phyloP scores from a whole-genome alignment of 1,140 invertebrate species.

The Tetragnatha versicolor region DNA sequence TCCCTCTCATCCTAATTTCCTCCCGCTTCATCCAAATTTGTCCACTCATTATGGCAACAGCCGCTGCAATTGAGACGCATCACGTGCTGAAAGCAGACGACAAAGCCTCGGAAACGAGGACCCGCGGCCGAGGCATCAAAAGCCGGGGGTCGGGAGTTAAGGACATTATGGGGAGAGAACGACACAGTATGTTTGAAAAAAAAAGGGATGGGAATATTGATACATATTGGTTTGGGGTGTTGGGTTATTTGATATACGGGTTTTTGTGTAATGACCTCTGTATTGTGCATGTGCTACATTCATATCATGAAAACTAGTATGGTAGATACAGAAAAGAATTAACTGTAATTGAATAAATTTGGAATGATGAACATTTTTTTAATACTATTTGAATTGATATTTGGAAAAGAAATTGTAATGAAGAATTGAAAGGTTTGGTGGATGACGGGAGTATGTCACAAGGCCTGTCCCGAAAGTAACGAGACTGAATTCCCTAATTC shows the following conservation, averaged over 20 bases:
- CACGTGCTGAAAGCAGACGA: slow-evolving; percentile 35
- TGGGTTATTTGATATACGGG: slow-evolving; percentile 8
- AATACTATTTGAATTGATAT: no score
- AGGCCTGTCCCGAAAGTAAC: no score
- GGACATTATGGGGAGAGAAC: slow-evolving; percentile 12
- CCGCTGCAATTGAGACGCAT: slow-evolving; percentile 5
- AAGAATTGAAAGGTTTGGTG: no score
- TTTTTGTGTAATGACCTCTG: slow-evolving; percentile 35
- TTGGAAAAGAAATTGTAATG: no score
- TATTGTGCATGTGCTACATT: neutral
- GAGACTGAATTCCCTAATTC: no score
- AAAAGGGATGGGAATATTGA: slow-evolving; percentile 45
- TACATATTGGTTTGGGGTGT: slow-evolving; percentile 48
- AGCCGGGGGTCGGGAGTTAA: neutral
- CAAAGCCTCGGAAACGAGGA: slow-evolving; percentile 31
- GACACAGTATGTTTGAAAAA: neutral
- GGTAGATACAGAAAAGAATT: no score
- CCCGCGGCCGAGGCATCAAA: slow-evolving; percentile 9
- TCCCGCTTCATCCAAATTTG: neutral
- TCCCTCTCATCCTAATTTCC: neutral
- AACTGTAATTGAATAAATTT: no score
- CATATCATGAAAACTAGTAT: neutral
- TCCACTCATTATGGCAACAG: neutral
- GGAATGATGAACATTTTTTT: no score
- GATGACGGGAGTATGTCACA: no score